A percentile compares a stretch with the other conserved stretches of the same genome.
Conservation (phyloP, 2,888 invertebrate genomes). For the Eurytoma californica region DNA sequence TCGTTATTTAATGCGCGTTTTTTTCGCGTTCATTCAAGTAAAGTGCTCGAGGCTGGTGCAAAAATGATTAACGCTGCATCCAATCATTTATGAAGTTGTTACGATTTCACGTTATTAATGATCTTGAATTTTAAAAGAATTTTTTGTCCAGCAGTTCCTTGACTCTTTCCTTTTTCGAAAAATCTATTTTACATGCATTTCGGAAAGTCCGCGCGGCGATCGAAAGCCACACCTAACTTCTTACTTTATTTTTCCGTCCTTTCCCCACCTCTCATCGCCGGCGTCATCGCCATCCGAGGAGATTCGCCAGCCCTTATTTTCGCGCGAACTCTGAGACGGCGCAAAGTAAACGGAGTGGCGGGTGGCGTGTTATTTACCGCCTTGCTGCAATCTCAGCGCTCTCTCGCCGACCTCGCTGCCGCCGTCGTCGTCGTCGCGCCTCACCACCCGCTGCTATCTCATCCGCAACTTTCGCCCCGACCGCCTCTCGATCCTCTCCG, state of each 20-base stretch:
- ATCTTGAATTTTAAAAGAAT: too few relatives aligned
- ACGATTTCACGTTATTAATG: too few relatives aligned
- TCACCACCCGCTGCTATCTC: conserved; percentile 54
- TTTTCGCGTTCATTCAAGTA: not conserved
- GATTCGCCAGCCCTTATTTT: conserved; percentile 8
- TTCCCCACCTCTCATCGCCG: too few relatives aligned
- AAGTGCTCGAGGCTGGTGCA: not conserved
- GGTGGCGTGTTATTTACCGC: conserved; percentile 71
- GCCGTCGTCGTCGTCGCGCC: conserved; percentile 27
- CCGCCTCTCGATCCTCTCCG: conserved; percentile 14
- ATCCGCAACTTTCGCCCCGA: conserved; percentile 33
- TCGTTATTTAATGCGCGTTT: not conserved
- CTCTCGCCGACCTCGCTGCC: conserved; percentile 60
- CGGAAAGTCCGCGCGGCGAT: not conserved
- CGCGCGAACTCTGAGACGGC: not conserved
- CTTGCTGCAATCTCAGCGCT: conserved; percentile 67
- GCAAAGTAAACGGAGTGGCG: conserved; percentile 67
- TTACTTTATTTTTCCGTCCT: not conserved
- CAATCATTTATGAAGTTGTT: not conserved
- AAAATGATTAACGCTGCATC: not conserved
- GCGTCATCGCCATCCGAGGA: not conserved
- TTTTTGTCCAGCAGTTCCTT: too few relatives aligned
- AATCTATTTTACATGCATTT: too few relatives aligned
- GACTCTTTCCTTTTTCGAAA: too few relatives aligned
- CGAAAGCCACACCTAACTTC: not conserved